Base-by-base conservation (phyloP, 64 coral and sea anemone genomes). In the Astreopora myriophthalma region DNA sequence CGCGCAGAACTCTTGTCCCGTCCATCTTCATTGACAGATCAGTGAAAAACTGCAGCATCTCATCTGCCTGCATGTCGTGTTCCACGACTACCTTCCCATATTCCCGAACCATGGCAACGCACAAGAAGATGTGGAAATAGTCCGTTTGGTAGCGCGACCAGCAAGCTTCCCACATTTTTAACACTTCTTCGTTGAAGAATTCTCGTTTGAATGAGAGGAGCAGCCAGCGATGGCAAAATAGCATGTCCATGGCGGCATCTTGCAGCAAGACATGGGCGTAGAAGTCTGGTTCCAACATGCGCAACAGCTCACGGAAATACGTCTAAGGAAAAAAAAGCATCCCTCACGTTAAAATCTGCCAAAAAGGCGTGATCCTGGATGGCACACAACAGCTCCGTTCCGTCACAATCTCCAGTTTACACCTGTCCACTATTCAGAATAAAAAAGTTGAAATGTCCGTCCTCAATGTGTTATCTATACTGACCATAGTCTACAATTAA, bases 121-220 rank as follows among this genome's bases (percentile, higher is more conserved):
- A 95, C 67, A 99, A 34, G 57, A 99, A 99, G 68, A 99, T 95
- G 44, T 99, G 97, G 28, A 99, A 99, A 70, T 93, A 99, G 48
- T 99, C 94, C 20, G 97, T 99, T 71, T 99, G 94, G 42, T 99
- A 99, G 22, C 88, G 94, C 28, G 94, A 99, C 97, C 97, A 99
- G 36, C 94, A 99, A 5, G 97, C 97, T 86, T 99, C 97, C 97
- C 97, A 99, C 94, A 99, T 99, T 34, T 70, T 87, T 16, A 70
- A 51, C 7, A 87, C 85, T 40, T 99, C 90, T 9, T 88, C 86
- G 88, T 99, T 91, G 48, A 93, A 96, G 62, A 99, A 99, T 85
- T 99, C 97, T 93, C 97, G 90, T 58, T 99, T 99, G 91, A 99
- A 99, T 57, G 94, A 95, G 57, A 99, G 77, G 62, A 99, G 48